Evolutionary conservation across 2,888 invertebrate genomes (phyloP).

Genomic region (Meloe dianella): DNA sequence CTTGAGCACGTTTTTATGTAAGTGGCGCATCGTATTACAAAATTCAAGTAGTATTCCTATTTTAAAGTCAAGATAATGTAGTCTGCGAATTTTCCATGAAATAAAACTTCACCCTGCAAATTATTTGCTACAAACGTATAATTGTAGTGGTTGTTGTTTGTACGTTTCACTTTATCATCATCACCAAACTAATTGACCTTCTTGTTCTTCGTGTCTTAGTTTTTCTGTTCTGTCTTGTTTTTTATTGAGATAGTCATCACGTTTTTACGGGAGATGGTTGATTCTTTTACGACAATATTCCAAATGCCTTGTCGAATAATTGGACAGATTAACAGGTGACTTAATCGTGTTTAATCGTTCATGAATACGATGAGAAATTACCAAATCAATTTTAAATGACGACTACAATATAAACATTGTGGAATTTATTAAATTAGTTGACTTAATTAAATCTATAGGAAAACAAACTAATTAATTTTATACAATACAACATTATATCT

Average conservation of each 20-base stretch:
- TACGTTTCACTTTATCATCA: neutral
- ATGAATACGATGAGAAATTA: neutral
- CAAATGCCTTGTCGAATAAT: neutral
- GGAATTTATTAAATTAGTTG: neutral
- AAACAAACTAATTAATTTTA: neutral
- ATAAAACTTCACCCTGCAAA: neutral
- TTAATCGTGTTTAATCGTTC: neutral
- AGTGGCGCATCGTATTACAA: slow-evolving; percentile 44
- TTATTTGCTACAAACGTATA: neutral
- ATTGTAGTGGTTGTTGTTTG: neutral
- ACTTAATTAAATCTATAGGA: neutral
- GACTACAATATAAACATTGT: neutral
- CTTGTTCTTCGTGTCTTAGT: neutral
- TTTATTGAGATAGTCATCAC: neutral
- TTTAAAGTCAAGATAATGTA: slow-evolving; percentile 24
- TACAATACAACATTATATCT: neutral
- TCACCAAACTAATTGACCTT: neutral
- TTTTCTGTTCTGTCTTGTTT: neutral
- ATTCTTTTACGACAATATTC: neutral
- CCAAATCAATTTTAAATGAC: neutral
- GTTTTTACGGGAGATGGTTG: neutral
- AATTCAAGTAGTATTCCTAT: slow-evolving; percentile 26
- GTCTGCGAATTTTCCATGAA: slow-evolving; percentile 25
- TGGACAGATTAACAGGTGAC: neutral
- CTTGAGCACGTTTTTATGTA: slow-evolving; percentile 47